These are phyloP conservation scores for Nymphalis c-album DNA, from an alignment of 2,888 invertebrate species.

Conservation along the genomic window DNA sequence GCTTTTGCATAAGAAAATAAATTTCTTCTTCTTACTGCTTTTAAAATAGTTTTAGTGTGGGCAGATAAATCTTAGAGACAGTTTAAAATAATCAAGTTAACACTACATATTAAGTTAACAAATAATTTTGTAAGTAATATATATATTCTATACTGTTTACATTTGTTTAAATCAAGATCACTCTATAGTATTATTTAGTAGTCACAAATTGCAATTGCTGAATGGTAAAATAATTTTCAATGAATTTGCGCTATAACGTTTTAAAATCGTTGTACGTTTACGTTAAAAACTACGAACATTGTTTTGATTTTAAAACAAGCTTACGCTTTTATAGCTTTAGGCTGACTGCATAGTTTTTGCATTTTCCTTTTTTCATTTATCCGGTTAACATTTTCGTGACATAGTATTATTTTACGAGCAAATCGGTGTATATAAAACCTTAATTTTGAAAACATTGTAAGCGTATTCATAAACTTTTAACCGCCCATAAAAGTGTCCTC, in stretches of 20 bases:
- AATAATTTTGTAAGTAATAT: not conserved
- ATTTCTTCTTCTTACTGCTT: constrained; percentile 32
- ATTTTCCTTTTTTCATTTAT: constrained; percentile 29
- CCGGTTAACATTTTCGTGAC: constrained; percentile 29
- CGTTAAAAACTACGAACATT: constrained; percentile 15
- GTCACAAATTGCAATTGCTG: not conserved
- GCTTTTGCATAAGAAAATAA: constrained; percentile 38
- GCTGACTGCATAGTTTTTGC: constrained; percentile 27
- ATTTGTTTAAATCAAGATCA: not conserved
- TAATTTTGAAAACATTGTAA: constrained; percentile 44
- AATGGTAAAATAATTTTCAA: not conserved
- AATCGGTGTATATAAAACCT: constrained; percentile 35
- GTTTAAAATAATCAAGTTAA: not conserved
- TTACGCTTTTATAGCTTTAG: constrained; percentile 24
- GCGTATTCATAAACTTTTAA: constrained; percentile 64
- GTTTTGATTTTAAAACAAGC: constrained; percentile 28
- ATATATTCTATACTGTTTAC: too few species aligned
- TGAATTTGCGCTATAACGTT: constrained; percentile 8
- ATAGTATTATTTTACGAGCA: constrained; percentile 37
- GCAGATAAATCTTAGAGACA: not conserved
- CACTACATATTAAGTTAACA: not conserved
- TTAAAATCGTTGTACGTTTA: constrained; percentile 8
- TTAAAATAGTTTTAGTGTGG: constrained; percentile 23
- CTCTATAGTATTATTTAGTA: not conserved
- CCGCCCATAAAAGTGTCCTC: constrained; percentile 58